Evolutionary conservation across 2,888 invertebrate species (phyloP).

Genomic region (Linnaemya vulpina): DNA sequence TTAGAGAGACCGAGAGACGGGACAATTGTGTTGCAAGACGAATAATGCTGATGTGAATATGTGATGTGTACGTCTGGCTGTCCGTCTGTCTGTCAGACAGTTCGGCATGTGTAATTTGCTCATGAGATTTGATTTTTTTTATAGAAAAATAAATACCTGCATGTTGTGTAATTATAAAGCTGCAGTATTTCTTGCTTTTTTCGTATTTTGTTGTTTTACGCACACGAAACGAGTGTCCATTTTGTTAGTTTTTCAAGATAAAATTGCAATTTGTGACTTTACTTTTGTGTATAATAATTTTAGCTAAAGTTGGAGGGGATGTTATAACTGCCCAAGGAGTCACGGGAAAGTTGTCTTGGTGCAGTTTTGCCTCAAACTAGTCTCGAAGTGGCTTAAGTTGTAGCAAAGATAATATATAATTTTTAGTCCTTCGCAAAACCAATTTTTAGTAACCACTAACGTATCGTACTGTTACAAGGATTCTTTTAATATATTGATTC

Average conservation of each 20-base stretch:
- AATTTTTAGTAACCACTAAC: no score
- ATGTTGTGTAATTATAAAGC: slow-evolving; percentile 45
- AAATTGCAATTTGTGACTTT: neutral
- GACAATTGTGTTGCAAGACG: slow-evolving; percentile 12
- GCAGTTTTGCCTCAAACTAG: no score
- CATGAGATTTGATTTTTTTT: neutral
- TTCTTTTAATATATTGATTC: no score
- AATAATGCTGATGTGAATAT: slow-evolving; percentile 12
- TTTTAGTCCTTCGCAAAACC: no score
- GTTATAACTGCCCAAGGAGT: no score
- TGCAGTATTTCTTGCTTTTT: slow-evolving; percentile 5
- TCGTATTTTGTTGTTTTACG: neutral
- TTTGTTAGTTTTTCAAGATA: neutral
- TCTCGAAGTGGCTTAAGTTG: no score
- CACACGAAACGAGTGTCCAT: neutral
- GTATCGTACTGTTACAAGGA: no score
- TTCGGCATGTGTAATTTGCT: slow-evolving; percentile 42
- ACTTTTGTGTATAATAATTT: no score
- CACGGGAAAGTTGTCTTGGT: no score
- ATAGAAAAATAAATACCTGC: slow-evolving; percentile 9
- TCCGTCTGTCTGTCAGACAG: slow-evolving; percentile 31
- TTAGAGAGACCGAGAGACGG: neutral
- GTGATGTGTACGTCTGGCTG: slow-evolving; percentile 20
- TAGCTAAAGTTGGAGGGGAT: no score
- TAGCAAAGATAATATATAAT: no score